Evolutionary conservation across 2,113 vertebrate genomes (phyloP), one percentile per base, ranked within the genome.

Genomic region (Gymnobelideus leadbeateri): DNA sequence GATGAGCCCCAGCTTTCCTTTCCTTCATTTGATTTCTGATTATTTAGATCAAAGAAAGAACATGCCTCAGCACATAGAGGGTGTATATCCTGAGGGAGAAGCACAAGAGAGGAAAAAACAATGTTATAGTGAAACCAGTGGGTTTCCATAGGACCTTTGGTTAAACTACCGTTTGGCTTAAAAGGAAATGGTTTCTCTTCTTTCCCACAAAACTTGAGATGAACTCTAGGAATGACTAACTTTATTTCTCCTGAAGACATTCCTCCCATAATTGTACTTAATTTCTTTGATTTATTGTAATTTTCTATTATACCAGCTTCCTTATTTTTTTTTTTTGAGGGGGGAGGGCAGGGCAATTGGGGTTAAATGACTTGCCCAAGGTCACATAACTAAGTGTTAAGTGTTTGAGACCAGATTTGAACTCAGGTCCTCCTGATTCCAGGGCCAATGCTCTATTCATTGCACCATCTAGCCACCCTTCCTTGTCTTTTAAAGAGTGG

Each of bases 121-220:
- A 7, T 77, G 6, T 43, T n/a, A 43, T 43, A 77, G 31, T 37
- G 12, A n/a, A 68, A n/a, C 31, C 61, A 68, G 31, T 68, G 12
- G 61, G 12, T 68, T 68, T 68, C 61, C 37, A 77, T 43, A 43
- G 89, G 89, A 84, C 43, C 19, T 46, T 46, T 51, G 46, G 89
- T 21, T n/a, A 57, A 77, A 93, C n/a, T 46, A 14, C 57, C 51
- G 93, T 77, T 89, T 92, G 89, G n/a, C n/a, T 93, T 49, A 57
- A 47, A 97, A 25, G 46, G 84, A 94, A 95, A 93, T 25, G 12
- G 10, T 37, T 8, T 1, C 23, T 90, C 95, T 68, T 50, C 46
- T 53, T 57, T 93, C 91, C 12, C 26, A 54, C 5, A 37, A 51
- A 93, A 43, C 11, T 52, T 53, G 57, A 91, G 37, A n/a, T 94